phyloP scores from a whole-genome alignment of 2,888 invertebrate genomes.

The Sialis lutaria region DNA sequence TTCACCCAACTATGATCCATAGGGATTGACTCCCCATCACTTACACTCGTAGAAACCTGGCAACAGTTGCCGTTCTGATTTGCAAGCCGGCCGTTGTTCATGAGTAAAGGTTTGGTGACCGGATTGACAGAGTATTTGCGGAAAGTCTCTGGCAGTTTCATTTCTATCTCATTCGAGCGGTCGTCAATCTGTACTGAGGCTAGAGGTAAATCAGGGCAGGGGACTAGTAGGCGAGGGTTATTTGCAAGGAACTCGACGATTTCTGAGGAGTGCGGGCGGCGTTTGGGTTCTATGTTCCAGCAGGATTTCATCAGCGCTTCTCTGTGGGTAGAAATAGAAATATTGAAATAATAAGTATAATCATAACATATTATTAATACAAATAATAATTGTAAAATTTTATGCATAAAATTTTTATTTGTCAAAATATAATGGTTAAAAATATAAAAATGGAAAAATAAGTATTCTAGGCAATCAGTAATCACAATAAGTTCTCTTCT shows the following conservation, averaged over 20 bases:
- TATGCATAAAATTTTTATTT: neutral
- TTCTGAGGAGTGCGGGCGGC: slow-evolving; percentile 59
- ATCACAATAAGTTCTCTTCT: too few species aligned
- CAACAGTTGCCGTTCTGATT: neutral
- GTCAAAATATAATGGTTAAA: neutral
- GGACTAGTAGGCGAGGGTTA: slow-evolving; percentile 56
- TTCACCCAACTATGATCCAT: neutral
- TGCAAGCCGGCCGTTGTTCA: neutral
- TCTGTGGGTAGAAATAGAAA: slow-evolving; percentile 27
- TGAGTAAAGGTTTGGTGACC: neutral
- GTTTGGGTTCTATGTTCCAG: slow-evolving; percentile 52
- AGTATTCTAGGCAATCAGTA: neutral
- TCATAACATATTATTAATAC: neutral
- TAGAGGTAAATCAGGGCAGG: slow-evolving; percentile 60
- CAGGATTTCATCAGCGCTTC: slow-evolving; percentile 60
- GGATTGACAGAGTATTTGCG: slow-evolving; percentile 24
- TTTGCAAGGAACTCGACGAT: slow-evolving; percentile 67
- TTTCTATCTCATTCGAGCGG: slow-evolving; percentile 36
- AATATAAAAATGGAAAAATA: slow-evolving; percentile 1
- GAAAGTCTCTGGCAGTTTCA: slow-evolving; percentile 22
- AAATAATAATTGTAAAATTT: neutral
- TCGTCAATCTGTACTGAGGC: slow-evolving; percentile 58
- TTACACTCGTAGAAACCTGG: neutral
- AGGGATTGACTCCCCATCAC: neutral
- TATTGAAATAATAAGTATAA: neutral